Base-by-base conservation (phyloP, 2,113 vertebrate genomes). In the Ceyx margarethae region DNA sequence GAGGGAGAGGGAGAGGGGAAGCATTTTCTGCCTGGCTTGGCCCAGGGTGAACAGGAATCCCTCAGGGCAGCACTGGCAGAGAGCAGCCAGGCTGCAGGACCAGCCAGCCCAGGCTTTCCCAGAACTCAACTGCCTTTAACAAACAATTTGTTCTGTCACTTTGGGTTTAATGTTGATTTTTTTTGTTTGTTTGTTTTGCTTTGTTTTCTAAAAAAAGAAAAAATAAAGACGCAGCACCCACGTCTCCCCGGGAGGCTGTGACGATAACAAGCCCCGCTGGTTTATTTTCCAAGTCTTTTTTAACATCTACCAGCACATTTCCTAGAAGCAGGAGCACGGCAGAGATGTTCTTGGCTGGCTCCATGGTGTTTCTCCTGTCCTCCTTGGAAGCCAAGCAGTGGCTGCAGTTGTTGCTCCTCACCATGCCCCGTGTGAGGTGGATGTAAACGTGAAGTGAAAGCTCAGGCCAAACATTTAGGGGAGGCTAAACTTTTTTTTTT, bases 341-440 rank as follows among this genome's bases (percentile, higher is more conserved):
- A 15, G 22, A 46, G 23, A 29, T 10, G 28, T 64, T 58, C 29
- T 46, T 58, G 58, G 56, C 37, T 62, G 4, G 2, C 35, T 56
- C 8, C 9, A 5, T 4, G 5, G 15, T 26, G 1, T 67, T 81
- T 37, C 31, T 72, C 35, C 23, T 3, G 0, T 15, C 46, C 50
- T 82, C 68, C 60, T 11, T 9, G 46, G 87, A 67, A 93, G 45
- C 19, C 5, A 22, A 4, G 37, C 14, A 9, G 46, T 16, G 1
- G 1, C 67, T 74, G 48, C 10, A 14, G 20, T 5, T 5, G 8
- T 28, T 4, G 11, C 43, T 31, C 7, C 5, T 28, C 14, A 11
- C 25, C 21, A 2, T 0, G 11, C 2, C 37, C 37, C 37, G 37
- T 37, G 37, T 37, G 37, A 9, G 45, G 17, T 0, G 3, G 62